phyloP scores from a whole-genome alignment of 2,888 invertebrate species.

The Temnothorax unifasciatus region DNA sequence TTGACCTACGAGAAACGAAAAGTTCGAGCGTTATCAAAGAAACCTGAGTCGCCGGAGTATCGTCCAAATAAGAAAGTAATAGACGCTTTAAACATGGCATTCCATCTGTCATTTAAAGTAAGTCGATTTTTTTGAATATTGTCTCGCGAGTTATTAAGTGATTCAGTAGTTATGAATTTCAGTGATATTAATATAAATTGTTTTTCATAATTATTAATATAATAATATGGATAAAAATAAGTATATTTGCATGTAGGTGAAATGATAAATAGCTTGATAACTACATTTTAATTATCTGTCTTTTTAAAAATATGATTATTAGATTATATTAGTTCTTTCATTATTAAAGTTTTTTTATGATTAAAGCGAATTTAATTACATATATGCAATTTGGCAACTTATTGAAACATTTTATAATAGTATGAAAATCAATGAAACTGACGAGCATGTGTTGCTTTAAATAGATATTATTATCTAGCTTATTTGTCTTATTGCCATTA shows the following conservation, averaged over 20 bases:
- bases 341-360: background rate
- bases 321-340: background rate
- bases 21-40: slow-evolving; percentile 76
- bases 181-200: background rate
- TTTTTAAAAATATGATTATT: background rate
- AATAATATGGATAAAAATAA: background rate
- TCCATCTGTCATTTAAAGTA: slow-evolving; percentile 85
- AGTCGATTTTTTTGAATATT: slow-evolving; percentile 56
- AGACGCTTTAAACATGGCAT: slow-evolving; percentile 85
- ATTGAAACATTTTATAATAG: background rate
- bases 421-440: background rate
- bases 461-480: background rate
- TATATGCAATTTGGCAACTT: background rate
- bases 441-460: background rate
- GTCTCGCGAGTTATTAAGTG: background rate
- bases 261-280: background rate
- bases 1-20: slow-evolving; percentile 80
- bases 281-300: background rate
- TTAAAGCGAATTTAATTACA: background rate
- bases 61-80: slow-evolving; percentile 83
- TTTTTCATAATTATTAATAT: background rate
- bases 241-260: background rate
- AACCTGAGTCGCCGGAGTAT: slow-evolving; percentile 71
- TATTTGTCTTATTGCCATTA: slow-evolving; percentile 10
- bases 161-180: background rate